A percentile compares a stretch with the other conserved stretches of the same genome.
phyloP scores from a whole-genome alignment of 2,113 vertebrate genomes.

The Mormyrus lacerda region DNA sequence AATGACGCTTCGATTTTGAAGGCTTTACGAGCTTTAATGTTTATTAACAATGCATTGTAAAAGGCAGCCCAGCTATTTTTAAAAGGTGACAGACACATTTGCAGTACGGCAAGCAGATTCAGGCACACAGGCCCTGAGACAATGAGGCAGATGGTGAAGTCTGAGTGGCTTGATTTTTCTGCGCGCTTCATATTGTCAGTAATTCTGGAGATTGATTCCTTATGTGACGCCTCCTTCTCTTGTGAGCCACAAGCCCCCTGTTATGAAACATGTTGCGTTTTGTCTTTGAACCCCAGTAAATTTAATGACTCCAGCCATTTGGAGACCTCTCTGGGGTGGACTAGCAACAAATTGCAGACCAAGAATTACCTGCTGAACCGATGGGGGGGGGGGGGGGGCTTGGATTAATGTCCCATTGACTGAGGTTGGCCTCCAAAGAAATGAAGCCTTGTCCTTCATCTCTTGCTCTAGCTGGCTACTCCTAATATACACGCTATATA shows the following conservation, averaged over 20 bases:
- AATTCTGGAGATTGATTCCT: neutral
- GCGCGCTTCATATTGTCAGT: neutral
- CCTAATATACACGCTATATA: neutral
- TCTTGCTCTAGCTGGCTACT: neutral
- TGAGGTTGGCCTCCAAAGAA: neutral
- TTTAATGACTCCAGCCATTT: neutral
- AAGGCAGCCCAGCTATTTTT: neutral
- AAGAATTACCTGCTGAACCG: neutral
- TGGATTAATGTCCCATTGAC: neutral
- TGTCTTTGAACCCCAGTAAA: neutral
- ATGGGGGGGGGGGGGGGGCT: neutral
- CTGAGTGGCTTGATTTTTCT: neutral
- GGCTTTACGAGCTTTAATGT: neutral
- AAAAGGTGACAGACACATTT: neutral
- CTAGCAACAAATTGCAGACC: neutral
- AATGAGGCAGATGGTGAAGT: neutral
- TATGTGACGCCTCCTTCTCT: neutral
- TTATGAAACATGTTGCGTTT: neutral
- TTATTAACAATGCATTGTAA: neutral
- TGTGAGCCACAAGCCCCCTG: neutral
- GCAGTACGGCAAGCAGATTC: neutral
- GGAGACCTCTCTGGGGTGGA: neutral
- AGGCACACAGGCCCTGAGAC: neutral
- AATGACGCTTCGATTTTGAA: neutral
- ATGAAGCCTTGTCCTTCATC: neutral